These are phyloP conservation scores for Sebastes itinus DNA, from an alignment of 2,797 vertebrate species.

Conservation along the genomic window DNA sequence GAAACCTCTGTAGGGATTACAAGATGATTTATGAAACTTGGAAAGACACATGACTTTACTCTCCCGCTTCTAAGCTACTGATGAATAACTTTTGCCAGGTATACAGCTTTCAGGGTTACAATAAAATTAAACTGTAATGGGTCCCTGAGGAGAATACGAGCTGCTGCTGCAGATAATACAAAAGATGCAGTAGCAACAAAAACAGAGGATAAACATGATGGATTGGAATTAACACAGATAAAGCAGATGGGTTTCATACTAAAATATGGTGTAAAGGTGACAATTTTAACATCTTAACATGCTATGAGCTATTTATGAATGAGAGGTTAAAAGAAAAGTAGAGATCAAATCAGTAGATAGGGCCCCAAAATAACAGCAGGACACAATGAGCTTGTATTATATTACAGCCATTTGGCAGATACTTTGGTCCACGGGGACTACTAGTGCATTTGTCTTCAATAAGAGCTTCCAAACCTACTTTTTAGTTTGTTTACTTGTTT, in stretches of 20 bases:
- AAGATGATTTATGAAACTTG: neutral
- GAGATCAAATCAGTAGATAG: neutral
- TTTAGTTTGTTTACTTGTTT: neutral
- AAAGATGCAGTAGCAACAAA: neutral
- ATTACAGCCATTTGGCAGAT: neutral
- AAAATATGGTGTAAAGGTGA: neutral
- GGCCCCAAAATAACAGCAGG: neutral
- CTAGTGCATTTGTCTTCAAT: neutral
- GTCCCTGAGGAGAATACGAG: neutral
- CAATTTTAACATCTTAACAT: neutral
- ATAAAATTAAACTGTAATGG: neutral
- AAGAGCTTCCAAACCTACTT: neutral
- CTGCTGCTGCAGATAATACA: neutral
- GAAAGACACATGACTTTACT: neutral
- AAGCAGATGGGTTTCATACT: neutral
- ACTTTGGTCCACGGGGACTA: neutral
- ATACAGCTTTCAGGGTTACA: neutral
- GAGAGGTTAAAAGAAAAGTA: neutral
- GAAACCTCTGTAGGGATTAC: neutral
- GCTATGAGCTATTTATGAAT: neutral
- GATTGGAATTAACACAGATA: neutral
- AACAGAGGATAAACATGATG: neutral
- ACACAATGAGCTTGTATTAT: neutral
- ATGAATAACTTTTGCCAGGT: neutral
- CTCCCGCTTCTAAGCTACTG: neutral